Evolutionary conservation across 2,888 invertebrate species (phyloP).

Genomic region (Augiades crinisus): DNA sequence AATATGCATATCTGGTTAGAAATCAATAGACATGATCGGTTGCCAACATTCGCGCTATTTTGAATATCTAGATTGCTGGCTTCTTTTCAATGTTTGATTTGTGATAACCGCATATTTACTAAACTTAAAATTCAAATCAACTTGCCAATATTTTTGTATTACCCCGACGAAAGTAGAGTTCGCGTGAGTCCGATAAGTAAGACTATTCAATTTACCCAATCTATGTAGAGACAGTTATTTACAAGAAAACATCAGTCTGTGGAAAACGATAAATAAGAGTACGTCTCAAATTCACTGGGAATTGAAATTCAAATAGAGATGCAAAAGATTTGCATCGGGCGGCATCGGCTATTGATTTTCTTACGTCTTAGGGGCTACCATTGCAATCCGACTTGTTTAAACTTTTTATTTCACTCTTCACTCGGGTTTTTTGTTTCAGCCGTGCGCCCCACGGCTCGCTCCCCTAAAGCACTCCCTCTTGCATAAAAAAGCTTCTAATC

Average conservation of each 20-base stretch:
- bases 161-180: neutral
- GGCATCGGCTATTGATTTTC: constrained; percentile 78
- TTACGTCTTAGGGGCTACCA: constrained; percentile 71
- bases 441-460: constrained; percentile 69
- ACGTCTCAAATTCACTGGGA: constrained; percentile 59
- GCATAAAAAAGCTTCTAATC: constrained; percentile 82
- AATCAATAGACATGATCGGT: constrained; percentile 1
- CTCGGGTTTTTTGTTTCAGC: constrained; percentile 80
- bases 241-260: constrained; percentile 28
- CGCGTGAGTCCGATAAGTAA: constrained; percentile 3
- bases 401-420: constrained; percentile 81
- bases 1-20: neutral
- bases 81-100: constrained; percentile 9
- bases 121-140: constrained; percentile 9
- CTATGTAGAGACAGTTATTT: constrained; percentile 10
- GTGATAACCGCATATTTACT: neutral
- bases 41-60: neutral
- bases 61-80: neutral
- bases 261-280: constrained; percentile 55
- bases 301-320: constrained; percentile 77
- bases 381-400: constrained; percentile 78
- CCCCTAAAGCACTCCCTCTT: constrained; percentile 77
- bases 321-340: constrained; percentile 76
- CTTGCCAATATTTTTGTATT: neutral
- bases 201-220: constrained; percentile 3